These are phyloP conservation scores for Podocnemis expansa DNA, from an alignment of 2,113 vertebrate species.

Conservation along the genomic window DNA sequence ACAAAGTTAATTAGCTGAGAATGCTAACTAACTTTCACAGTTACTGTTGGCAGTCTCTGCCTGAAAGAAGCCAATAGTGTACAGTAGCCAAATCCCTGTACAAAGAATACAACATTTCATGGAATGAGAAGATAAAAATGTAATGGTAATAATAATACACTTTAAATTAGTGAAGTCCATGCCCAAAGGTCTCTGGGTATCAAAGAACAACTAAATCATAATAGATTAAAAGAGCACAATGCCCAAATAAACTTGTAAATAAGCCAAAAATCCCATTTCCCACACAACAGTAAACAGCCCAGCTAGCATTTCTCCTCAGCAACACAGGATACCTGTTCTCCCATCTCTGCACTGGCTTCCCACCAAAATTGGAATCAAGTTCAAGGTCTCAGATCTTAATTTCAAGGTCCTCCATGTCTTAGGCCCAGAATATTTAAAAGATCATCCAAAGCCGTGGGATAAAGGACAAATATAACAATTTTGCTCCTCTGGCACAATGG, in stretches of 20 bases:
- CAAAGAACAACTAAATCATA: accelerated
- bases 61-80: no score
- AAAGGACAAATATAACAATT: not conserved
- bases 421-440: not conserved
- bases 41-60: no score
- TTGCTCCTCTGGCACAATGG: not conserved
- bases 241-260: not conserved
- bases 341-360: not conserved
- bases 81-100: no score
- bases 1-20: not conserved
- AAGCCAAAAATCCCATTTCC: not conserved
- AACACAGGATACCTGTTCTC: not conserved
- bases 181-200: not conserved
- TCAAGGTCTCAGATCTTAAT: not conserved
- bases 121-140: not conserved
- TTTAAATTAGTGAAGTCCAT: not conserved
- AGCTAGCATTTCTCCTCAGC: not conserved
- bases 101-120: not conserved
- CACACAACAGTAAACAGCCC: not conserved
- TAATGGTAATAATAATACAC: not conserved
- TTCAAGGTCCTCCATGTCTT: not conserved
- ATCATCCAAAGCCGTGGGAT: not conserved
- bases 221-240: not conserved
- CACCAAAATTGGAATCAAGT: not conserved
- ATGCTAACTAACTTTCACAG: no score